Percentiles rank a stretch among this genome's conserved stretches.
phyloP scores from a whole-genome alignment of 2,113 vertebrate species.

The Heterochromis multidens region DNA sequence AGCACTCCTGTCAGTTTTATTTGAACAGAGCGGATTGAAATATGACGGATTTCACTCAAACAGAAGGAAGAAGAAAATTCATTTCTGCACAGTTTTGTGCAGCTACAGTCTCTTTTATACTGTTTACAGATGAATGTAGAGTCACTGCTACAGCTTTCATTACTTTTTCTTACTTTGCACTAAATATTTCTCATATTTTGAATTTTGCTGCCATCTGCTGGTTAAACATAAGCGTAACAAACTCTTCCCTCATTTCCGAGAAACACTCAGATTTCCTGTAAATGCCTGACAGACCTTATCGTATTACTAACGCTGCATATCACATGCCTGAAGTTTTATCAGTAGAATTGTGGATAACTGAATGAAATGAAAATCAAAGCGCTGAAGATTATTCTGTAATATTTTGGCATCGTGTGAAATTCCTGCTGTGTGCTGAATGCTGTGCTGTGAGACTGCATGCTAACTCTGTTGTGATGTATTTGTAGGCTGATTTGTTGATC shows the following conservation, averaged over 20 bases:
- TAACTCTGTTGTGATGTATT: no score
- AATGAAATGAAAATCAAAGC: no score
- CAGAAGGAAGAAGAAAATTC: neutral
- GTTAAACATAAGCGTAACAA: fast-evolving
- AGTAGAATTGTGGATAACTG: neutral
- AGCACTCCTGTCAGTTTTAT: fast-evolving
- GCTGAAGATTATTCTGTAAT: neutral
- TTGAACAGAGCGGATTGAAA: neutral
- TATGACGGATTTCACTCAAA: fast-evolving
- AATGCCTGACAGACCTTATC: neutral
- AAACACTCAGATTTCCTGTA: neutral
- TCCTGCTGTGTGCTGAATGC: no score
- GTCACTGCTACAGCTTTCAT: neutral
- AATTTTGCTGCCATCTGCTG: neutral
- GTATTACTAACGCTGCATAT: neutral
- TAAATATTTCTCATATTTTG: neutral
- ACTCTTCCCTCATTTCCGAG: neutral
- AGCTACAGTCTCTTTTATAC: neutral
- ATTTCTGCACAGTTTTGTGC: no score
- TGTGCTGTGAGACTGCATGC: no score
- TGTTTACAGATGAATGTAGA: no score
- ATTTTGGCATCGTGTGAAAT: neutral
- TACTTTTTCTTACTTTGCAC: fast-evolving
- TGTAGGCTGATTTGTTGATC: no score
- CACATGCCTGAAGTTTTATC: neutral